Evolutionary conservation across 2,888 invertebrate genomes (phyloP), one percentile per base, ranked within the genome.

Genomic region (Pemphredon lugubris): DNA sequence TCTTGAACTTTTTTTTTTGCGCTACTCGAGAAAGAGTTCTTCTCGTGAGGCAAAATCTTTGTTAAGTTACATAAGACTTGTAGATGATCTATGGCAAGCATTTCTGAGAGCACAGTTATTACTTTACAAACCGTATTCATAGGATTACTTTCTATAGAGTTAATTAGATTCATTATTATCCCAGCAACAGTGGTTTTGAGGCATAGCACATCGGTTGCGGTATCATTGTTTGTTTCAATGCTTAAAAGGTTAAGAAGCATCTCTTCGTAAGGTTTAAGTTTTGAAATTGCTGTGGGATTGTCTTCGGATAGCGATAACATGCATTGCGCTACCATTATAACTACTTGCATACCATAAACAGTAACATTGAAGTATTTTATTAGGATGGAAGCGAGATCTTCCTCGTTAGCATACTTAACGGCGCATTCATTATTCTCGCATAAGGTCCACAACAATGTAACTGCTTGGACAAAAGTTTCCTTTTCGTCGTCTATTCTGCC

Each of bases 271-370:
- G 89, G 84, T 76, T 91, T 91, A n/a, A 94, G 89, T 76, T 92
- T 91, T 30, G 89, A 88, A 86, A 92, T 91, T 0, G 93, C 92
- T 63, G 89, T 86, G 0, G 91, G 89, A 88, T 95, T 95, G 74
- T 95, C 94, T 89, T 95, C 95, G 0, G 94, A 92, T 39, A 95
- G 92, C 3, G 94, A 94, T 81, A 94, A 91, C 5, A 95, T 88
- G 83, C 94, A 95, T 82, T 95, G 94, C 39, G 93, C 92, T 67
- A 92, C 91, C 16, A 92, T 91, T 75, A 91, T 91, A 39, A 80
- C 79, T 61, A 93, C 91, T 37, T 93, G 92, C 53, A 89, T 86
- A 0, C 93, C 93, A 85, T 93, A 94, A 3, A 90, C 88, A 18
- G 91, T 85, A 11, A 92, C 88, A 79, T 94, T 91, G 54, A 95